Base-by-base conservation (phyloP, 2,113 vertebrate genomes). In the Theristicus caerulescens region DNA sequence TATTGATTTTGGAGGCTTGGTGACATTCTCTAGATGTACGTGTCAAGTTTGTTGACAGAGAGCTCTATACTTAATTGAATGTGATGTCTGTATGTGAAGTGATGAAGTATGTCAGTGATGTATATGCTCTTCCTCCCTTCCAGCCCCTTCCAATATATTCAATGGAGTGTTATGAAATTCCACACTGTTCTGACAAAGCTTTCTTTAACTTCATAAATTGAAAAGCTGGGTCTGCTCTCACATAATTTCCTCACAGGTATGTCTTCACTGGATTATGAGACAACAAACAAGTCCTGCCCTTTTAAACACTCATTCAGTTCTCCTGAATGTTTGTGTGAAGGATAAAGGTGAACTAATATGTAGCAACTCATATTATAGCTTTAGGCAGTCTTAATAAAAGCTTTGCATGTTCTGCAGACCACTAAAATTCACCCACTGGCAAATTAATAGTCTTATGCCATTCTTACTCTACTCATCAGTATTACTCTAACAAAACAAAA, bases 11-110 rank as follows among this genome's bases (percentile, higher is more conserved):
- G 38, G 74, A 71, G 54, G 38, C 34, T 46, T 97, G 73, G 66
- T 97, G 97, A 97, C 94, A 97, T 97, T 98, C 96, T 89, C 91
- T 96, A 90, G 97, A 96, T 97, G 54, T 93, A 67, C 19, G 20
- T 96, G 97, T 98, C 97, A 97, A 94, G 64, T 93, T 88, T 98
- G 96, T 97, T 97, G 97, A 97, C 97, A 97, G 96, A 97, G 81
- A 94, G 78, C 83, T 97, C 96, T 97, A 61, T 76, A 72, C 62
- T 97, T 98, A 98, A 98, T 98, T 98, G 97, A 97, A 97, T 96
- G 91, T 97, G 96, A 95, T 97, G 71, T 84, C 91, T 97, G 90
- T 88, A 88, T 49, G 86, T 93, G 94, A 97, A 97, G 78, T 78
- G 87, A 96, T 97, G 96, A 96, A 97, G 88, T 83, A 85, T 95